phyloP scores from a whole-genome alignment of 1,140 invertebrate genomes.

The Trachymyrmex septentrionalis region DNA sequence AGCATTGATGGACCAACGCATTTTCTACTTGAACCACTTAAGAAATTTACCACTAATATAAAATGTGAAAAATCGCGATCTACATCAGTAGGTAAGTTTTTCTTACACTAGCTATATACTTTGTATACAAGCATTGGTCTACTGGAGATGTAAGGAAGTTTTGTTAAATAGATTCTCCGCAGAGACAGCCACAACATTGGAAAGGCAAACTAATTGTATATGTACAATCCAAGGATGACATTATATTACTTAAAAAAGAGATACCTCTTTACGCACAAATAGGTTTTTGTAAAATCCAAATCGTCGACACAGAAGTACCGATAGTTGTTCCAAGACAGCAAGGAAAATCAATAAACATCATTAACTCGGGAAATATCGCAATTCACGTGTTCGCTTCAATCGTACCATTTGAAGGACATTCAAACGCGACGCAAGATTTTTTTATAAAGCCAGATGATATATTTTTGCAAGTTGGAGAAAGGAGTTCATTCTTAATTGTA shows the following conservation, averaged over 20 bases:
- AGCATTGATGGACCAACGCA: conserved; percentile 64
- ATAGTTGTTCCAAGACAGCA: conserved; percentile 75
- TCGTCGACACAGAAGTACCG: conserved; percentile 77
- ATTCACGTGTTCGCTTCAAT: conserved; percentile 64
- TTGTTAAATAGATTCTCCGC: conserved; percentile 20
- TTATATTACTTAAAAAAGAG: conserved; percentile 75
- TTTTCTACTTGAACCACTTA: conserved; percentile 50
- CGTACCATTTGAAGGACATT: conserved; percentile 39
- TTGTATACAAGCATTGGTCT: neutral
- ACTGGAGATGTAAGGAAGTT: conserved; percentile 7
- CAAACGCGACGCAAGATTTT: conserved; percentile 69
- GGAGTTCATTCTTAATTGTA: conserved; percentile 73
- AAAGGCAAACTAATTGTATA: conserved; percentile 72
- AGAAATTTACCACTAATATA: conserved; percentile 55
- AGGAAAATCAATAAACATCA: conserved; percentile 74
- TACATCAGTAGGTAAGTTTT: conserved; percentile 28
- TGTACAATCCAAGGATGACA: conserved; percentile 65
- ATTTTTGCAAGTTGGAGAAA: conserved; percentile 74
- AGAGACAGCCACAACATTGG: conserved; percentile 23
- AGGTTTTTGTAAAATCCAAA: conserved; percentile 78
- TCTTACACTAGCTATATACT: neutral
- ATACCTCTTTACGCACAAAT: conserved; percentile 77
- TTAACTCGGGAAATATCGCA: conserved; percentile 78
- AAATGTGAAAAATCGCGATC: conserved; percentile 51
- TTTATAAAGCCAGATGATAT: conserved; percentile 74